A percentile compares a stretch with the other conserved stretches of the same genome.
phyloP scores from a whole-genome alignment of 2,113 vertebrate genomes.

The Channa maculata region DNA sequence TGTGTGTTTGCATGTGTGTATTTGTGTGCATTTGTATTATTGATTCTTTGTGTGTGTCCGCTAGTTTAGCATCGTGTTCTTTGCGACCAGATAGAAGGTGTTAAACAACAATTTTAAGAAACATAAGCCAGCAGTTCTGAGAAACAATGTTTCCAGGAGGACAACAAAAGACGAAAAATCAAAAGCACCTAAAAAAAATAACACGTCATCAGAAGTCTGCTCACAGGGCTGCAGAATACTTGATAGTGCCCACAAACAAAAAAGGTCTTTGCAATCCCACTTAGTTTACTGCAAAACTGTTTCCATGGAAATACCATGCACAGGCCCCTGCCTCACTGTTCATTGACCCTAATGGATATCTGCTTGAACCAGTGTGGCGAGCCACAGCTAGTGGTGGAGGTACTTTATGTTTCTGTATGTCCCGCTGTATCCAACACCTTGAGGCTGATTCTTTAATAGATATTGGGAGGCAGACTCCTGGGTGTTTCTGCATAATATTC shows the following conservation, averaged over 20 bases:
- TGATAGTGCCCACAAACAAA: conserved; percentile 8
- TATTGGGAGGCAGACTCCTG: conserved; percentile 54
- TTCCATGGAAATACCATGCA: conserved; percentile 45
- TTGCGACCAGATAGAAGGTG: conserved; percentile 30
- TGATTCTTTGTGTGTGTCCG: conserved; percentile 8
- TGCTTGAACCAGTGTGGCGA: conserved; percentile 47
- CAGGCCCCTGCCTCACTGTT: conserved; percentile 14
- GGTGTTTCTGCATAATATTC: conserved; percentile 70
- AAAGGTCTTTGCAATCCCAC: conserved; percentile 14
- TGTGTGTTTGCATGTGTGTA: neutral
- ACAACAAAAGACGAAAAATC: too few relatives aligned
- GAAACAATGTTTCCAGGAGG: too few relatives aligned
- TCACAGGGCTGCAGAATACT: conserved; percentile 3
- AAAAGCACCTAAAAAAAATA: too few relatives aligned
- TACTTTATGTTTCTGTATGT: conserved; percentile 41
- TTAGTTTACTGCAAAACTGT: conserved; percentile 35
- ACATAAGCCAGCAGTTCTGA: conserved; percentile 29
- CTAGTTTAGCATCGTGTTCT: conserved; percentile 18
- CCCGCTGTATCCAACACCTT: conserved; percentile 42
- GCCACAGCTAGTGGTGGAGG: conserved; percentile 15
- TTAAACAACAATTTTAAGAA: conserved; percentile 18
- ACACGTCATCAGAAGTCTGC: too few relatives aligned
- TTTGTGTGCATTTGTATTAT: conserved; percentile 1
- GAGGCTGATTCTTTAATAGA: conserved; percentile 67
- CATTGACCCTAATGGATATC: conserved; percentile 34